These are phyloP conservation scores for Tachycineta bicolor DNA, from an alignment of 2,113 vertebrate species.

Conservation along the genomic window DNA sequence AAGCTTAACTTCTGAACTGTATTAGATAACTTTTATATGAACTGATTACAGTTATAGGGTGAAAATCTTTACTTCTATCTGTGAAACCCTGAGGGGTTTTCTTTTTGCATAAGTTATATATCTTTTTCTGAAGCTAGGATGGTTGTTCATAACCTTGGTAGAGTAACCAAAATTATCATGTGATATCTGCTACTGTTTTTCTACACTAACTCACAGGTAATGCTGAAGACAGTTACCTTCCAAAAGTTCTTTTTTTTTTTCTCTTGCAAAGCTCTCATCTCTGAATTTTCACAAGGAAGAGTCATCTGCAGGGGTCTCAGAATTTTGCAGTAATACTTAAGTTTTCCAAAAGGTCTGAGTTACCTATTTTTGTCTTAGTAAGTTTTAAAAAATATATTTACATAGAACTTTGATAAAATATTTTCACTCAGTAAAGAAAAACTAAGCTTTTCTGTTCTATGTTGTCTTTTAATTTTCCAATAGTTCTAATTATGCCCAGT, in stretches of 20 bases:
- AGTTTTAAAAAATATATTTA: not conserved
- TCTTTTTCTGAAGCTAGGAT: not conserved
- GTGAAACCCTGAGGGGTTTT: not conserved
- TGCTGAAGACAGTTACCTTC: not conserved
- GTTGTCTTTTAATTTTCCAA: not conserved
- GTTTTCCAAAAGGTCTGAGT: not conserved
- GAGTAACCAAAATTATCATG: not conserved
- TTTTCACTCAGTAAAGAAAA: not conserved
- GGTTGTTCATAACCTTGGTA: not conserved
- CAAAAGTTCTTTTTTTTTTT: not conserved
- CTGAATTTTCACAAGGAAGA: not conserved
- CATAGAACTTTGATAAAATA: not conserved
- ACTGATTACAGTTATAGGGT: not conserved
- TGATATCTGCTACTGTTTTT: not conserved
- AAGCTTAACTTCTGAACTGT: not conserved
- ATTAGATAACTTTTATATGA: not conserved
- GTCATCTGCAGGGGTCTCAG: not conserved
- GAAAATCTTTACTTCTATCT: not conserved
- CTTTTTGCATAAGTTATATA: not conserved
- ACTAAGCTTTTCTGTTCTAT: not conserved
- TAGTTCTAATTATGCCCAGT: not conserved
- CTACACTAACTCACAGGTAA: not conserved
- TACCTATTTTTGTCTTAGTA: not conserved
- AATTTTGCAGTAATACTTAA: not conserved
- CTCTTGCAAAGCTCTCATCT: not conserved